These are phyloP conservation scores for Acronicta leporina DNA, from an alignment of 2,888 invertebrate genomes.

Conservation along the genomic window DNA sequence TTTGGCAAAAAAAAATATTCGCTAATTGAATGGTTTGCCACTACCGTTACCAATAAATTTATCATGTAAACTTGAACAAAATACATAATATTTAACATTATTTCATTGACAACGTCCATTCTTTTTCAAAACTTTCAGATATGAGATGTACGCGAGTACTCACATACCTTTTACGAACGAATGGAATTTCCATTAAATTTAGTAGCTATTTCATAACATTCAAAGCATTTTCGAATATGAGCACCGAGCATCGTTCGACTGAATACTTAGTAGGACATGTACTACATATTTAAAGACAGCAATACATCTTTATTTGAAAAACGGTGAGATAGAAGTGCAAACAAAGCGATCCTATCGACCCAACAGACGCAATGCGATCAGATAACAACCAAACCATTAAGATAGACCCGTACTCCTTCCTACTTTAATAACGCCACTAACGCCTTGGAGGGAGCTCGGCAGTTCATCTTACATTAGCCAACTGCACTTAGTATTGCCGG, in stretches of 20 bases:
- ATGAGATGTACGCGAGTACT: conserved; percentile 10
- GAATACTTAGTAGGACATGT: too few species aligned
- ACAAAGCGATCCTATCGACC: conserved; percentile 67
- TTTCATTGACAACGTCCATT: too few species aligned
- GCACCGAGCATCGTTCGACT: background rate
- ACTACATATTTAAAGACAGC: conserved; percentile 27
- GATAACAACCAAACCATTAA: conserved; percentile 53
- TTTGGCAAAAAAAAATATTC: too few species aligned
- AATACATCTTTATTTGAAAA: conserved; percentile 36
- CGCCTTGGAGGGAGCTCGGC: background rate
- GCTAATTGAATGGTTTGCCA: too few species aligned
- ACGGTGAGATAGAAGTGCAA: conserved; percentile 58
- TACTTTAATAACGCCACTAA: background rate
- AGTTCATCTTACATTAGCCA: conserved; percentile 44
- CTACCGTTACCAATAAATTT: too few species aligned
- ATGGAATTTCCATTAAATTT: conserved; percentile 2
- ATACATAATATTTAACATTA: too few species aligned
- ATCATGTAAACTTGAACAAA: too few species aligned
- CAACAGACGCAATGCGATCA: conserved; percentile 61
- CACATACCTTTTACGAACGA: conserved; percentile 9
- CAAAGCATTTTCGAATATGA: conserved; percentile 9
- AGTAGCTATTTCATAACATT: conserved; percentile 12
- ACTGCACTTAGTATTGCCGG: conserved; percentile 39
- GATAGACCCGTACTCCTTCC: conserved; percentile 20
- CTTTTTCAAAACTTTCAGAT: background rate